Conservation (phyloP, 2,113 vertebrate species). For the Aix galericulata region DNA sequence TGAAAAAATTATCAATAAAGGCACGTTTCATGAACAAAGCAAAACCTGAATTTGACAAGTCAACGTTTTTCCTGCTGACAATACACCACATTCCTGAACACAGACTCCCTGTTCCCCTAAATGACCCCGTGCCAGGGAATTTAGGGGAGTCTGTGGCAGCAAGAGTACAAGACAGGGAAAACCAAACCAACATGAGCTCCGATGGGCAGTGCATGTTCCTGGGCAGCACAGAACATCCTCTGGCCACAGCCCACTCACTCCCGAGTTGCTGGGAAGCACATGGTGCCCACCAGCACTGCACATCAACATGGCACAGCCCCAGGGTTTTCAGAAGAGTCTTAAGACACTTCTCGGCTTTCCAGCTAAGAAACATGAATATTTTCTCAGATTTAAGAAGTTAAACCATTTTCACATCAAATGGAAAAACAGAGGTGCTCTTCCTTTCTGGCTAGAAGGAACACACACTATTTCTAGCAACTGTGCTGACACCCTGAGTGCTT, state of each 20-base stretch:
- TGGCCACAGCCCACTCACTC: too few species aligned
- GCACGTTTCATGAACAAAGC: rapidly evolving
- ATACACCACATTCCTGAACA: background rate
- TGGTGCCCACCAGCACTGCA: background rate
- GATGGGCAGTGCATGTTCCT: background rate
- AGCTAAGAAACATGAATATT: background rate
- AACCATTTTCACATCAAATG: background rate
- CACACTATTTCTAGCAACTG: background rate
- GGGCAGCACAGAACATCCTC: too few species aligned
- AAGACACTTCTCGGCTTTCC: background rate
- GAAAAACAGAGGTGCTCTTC: background rate
- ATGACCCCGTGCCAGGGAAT: background rate
- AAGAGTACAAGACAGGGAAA: background rate
- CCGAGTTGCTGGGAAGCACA: too few species aligned
- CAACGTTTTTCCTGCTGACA: background rate
- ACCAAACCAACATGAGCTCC: background rate
- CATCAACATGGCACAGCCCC: background rate
- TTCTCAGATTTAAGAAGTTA: background rate
- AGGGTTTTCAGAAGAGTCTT: background rate
- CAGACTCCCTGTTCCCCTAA: background rate
- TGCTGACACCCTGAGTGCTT: background rate
- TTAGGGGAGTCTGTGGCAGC: background rate
- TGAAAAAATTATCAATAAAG: background rate
- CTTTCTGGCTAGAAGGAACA: background rate
- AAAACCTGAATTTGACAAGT: background rate